Conservation (phyloP, 2,113 vertebrate species). For the Suncus etruscus region DNA sequence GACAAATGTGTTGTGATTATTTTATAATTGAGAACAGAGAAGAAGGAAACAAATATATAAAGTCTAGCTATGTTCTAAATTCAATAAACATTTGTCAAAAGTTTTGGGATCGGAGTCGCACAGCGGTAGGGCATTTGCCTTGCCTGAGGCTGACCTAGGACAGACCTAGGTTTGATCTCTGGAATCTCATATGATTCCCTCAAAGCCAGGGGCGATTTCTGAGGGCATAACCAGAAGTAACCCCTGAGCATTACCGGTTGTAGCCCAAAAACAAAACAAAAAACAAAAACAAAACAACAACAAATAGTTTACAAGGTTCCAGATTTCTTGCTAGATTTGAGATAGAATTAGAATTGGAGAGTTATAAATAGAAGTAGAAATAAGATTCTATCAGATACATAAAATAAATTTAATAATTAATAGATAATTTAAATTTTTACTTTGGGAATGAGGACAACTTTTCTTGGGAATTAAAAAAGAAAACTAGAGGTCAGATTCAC, state of each 20-base stretch:
- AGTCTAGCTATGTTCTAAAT: not conserved
- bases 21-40: not conserved
- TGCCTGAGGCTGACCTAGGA: too few species aligned
- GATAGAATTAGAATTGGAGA: not conserved
- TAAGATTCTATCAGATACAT: conserved; percentile 9
- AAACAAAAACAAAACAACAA: too few species aligned
- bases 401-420: conserved; percentile 55
- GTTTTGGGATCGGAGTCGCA: not conserved
- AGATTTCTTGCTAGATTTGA: not conserved
- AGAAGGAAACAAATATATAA: not conserved
- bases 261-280: too few species aligned
- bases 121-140: too few species aligned
- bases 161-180: too few species aligned
- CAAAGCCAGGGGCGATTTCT: too few species aligned
- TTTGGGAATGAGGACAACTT: conserved; percentile 45
- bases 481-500: conserved; percentile 3
- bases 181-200: too few species aligned
- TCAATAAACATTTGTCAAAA: not conserved
- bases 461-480: conserved; percentile 10
- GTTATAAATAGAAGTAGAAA: not conserved
- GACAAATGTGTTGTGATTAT: not conserved
- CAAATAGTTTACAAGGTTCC: not conserved
- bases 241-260: too few species aligned
- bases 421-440: not conserved
- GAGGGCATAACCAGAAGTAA: too few species aligned